Evolutionary conservation across 2,888 invertebrate genomes (phyloP).

Genomic region (Aphodius granarius): DNA sequence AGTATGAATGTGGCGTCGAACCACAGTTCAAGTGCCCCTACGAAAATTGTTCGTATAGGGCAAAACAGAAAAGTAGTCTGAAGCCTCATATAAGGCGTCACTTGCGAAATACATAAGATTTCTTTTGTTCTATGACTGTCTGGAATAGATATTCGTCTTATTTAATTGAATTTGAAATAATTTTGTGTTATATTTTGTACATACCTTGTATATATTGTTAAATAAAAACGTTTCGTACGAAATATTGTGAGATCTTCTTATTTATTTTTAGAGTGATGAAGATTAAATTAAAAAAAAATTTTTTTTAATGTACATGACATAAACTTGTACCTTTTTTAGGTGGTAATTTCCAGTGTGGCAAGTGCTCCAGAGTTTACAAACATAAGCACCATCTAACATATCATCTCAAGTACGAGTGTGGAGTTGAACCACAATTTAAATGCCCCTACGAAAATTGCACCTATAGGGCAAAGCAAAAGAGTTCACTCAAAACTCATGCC

Average conservation of each 20-base stretch:
- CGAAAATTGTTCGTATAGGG: background rate
- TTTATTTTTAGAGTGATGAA: too few relatives aligned
- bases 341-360: background rate
- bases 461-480: background rate
- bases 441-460: background rate
- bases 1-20: background rate
- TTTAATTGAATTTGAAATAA: too few relatives aligned
- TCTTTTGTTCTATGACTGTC: too few relatives aligned
- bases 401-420: conserved; percentile 9
- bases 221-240: too few relatives aligned
- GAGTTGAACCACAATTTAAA: conserved; percentile 4
- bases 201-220: too few relatives aligned
- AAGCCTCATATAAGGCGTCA: background rate
- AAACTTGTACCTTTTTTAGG: background rate
- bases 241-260: too few relatives aligned
- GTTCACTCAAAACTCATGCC: too few relatives aligned
- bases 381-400: background rate
- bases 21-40: background rate
- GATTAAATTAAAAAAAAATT: too few relatives aligned
- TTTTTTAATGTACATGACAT: too few relatives aligned
- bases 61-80: background rate
- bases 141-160: too few relatives aligned
- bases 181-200: too few relatives aligned
- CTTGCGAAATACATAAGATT: background rate
- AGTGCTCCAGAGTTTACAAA: conserved; percentile 6